Evolutionary conservation across 53 echinoderm and acorn worm species (phyloP), one percentile per base, ranked within the genome.

Genomic region (Patiria pectinifera): DNA sequence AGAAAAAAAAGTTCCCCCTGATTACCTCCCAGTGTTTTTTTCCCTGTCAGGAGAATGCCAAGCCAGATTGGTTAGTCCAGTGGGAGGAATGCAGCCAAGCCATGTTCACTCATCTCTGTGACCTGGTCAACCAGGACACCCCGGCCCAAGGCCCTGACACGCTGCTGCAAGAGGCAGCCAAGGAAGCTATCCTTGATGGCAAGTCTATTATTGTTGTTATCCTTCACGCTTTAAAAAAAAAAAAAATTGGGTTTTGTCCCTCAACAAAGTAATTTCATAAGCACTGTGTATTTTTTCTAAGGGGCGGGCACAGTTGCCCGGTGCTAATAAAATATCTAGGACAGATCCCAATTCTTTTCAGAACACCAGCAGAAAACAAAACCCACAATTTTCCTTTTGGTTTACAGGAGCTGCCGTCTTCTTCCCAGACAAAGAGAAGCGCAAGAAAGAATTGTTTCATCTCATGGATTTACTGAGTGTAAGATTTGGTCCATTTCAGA

Each of bases 351-450:
- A 6, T 59, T 59, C 16, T n/a, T 26, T 91, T n/a, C 14, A 45
- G 80, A 15, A 62, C 2, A 11, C 60, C 60, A 72, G 18, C 15
- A 49, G 49, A 49, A 49, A 49, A 49, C 49, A n/a, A n/a, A n/a
- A n/a, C 6, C 6, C 49, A 4, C 43, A 11, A 76, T 83, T 84
- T 62, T 21, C 49, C 0, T 85, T 22, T 12, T 63, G 13, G 49
- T 6, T 83, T 7, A 22, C 71, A 98, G 98, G 98, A 62, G 98
- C 98, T 87, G 95, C 98, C 10, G 93, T 98, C 69, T 98, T 98
- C 86, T 98, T 98, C 72, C 98, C 98, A 11, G 95, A 97, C 43
- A 98, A 96, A 60, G 96, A 98, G 13, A 69, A 92, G 16, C 90
- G 98, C 44, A 96, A 94, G 86, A 93, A 95, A 59, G 95, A 98